A percentile compares a stretch with the other conserved stretches of the same genome.
Evolutionary conservation across 2,797 vertebrate species (phyloP).

Genomic region (Merluccius polli): DNA sequence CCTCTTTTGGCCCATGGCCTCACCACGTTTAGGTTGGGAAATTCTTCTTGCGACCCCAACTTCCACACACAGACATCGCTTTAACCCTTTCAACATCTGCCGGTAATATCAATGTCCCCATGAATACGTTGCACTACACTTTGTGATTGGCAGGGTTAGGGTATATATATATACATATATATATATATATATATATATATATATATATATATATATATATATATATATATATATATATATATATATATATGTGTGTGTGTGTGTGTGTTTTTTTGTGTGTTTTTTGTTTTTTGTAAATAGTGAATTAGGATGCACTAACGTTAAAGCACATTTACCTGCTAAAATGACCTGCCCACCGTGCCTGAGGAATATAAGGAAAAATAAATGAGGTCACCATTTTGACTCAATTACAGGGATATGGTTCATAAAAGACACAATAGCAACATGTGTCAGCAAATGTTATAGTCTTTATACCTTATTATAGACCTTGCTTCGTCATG

Average conservation of each 20-base stretch:
- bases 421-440: neutral
- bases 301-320: neutral
- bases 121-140: neutral
- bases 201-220: too few species aligned
- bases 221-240: too few species aligned
- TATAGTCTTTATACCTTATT: neutral
- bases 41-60: neutral
- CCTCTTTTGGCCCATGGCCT: neutral
- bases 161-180: too few species aligned
- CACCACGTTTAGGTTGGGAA: neutral
- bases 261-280: too few species aligned
- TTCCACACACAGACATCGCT: neutral
- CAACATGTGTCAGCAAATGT: conserved; percentile 1
- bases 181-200: too few species aligned
- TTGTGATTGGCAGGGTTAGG: too few species aligned
- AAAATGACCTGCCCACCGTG: neutral
- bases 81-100: neutral
- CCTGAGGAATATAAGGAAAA: conserved; percentile 31
- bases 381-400: neutral
- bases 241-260: too few species aligned
- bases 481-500: too few species aligned
- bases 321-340: conserved; percentile 40
- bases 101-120: neutral
- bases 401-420: neutral
- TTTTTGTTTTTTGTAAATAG: neutral